Percentiles rank a stretch among this genome's conserved stretches.
phyloP scores from a whole-genome alignment of 2,113 vertebrate genomes.

The Campylorhamphus procurvoides region DNA sequence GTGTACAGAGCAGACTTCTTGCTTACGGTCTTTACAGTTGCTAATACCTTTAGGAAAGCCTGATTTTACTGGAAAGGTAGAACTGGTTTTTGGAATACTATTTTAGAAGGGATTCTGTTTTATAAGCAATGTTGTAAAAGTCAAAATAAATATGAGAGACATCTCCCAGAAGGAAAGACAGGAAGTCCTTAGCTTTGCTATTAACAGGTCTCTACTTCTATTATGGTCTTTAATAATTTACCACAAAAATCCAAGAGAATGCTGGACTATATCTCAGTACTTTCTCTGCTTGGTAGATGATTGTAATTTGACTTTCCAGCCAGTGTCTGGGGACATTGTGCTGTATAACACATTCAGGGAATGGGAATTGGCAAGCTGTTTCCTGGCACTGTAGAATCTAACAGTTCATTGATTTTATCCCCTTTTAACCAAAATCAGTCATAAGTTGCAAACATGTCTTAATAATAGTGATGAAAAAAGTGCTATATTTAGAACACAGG shows the following conservation, averaged over 20 bases:
- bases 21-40: background rate
- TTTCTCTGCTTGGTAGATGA: background rate
- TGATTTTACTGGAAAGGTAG: background rate
- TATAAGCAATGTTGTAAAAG: background rate
- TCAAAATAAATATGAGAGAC: background rate
- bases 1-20: background rate
- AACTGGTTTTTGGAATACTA: background rate
- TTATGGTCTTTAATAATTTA: background rate
- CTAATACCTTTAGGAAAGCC: background rate
- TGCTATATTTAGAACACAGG: background rate
- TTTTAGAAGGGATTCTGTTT: background rate
- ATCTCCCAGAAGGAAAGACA: background rate
- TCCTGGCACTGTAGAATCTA: background rate
- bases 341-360: background rate
- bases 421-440: background rate
- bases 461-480: background rate
- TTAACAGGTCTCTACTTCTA: background rate
- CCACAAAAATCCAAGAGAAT: background rate
- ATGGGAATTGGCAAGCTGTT: background rate
- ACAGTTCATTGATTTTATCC: background rate
- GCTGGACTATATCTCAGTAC: background rate
- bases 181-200: background rate
- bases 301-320: background rate
- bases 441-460: background rate
- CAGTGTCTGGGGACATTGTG: background rate